Base-by-base conservation (phyloP, 30 jellyfish, hydroid and myxozoan genomes). In the Hydractinia symbiolongicarpus region DNA sequence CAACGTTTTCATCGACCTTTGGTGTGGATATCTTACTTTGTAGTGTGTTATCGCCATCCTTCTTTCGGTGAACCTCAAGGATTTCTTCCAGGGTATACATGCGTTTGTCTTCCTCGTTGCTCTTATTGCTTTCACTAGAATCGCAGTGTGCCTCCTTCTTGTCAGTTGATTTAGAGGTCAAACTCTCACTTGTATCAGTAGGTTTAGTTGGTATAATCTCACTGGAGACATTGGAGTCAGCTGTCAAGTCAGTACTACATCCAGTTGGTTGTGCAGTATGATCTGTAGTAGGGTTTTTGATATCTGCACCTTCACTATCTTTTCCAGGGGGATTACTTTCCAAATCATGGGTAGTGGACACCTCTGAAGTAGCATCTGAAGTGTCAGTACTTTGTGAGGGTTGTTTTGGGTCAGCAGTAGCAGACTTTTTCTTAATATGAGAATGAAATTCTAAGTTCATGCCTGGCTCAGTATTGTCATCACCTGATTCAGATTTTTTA, bases 1-100 rank as follows among this genome's bases (percentile, higher is more conserved):
- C 74, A 6, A 51, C 19, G 4, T 51, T n/a, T 6, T 44, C 74
- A 3, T 30, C 44, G 2, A 30, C 44, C 44, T 11, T 58, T n/a
- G 74, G 74, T n/a, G 0, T 13, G 74, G 74, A 64, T 7, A 13
- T 51, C 4, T 7, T 64, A 6, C 40, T 64, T 58, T 30, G 2
- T 30, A 30, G 44, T 30, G 69, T 58, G 19, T 64, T 64, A n/a
- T 64, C 16, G 52, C 19, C 52, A 7, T 64, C 40, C 16, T 44
- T n/a, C 52, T 64, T 64, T 64, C 40, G 77, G 20, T 51, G 83
- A 50, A 75, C 77, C 6, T 75, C 78, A 4, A 75, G 76, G 81
- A 75, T 75, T 54, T 75, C 83, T 75, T 55, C 83, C 8, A 75
- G 77, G 52, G 83, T 75, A 50, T 51, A 75, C 76, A 75, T 75